A percentile compares a stretch with the other conserved stretches of the same genome.
These are phyloP conservation scores for Xestoiulus laeticollis DNA, from an alignment of 2,888 invertebrate genomes.

Conservation along the genomic window DNA sequence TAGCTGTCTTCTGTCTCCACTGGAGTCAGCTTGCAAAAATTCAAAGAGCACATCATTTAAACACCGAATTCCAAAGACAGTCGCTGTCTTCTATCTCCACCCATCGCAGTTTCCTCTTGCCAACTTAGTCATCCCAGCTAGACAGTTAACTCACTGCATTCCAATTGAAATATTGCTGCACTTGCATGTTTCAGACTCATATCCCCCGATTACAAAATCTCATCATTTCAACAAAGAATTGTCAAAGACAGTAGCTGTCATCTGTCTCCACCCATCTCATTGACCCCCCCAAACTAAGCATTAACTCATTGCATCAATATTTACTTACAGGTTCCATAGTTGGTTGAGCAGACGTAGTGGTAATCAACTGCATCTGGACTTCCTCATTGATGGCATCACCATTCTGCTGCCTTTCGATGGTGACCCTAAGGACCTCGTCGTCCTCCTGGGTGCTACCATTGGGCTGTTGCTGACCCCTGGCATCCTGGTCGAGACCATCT, in stretches of 20 bases:
- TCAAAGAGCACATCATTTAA: too few species aligned
- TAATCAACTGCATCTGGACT: slow-evolving; percentile 34
- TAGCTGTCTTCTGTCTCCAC: too few species aligned
- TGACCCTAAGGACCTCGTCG: slow-evolving; percentile 52
- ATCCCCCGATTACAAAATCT: too few species aligned
- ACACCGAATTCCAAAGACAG: too few species aligned
- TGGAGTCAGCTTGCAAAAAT: too few species aligned
- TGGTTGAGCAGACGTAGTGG: background rate
- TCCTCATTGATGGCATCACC: slow-evolving; percentile 60
- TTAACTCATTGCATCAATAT: background rate
- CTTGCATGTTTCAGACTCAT: too few species aligned
- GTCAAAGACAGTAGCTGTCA: too few species aligned
- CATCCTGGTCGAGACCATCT: background rate
- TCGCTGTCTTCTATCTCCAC: background rate
- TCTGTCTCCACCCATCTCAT: too few species aligned
- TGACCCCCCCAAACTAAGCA: background rate
- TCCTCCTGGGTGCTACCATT: background rate
- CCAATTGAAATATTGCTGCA: too few species aligned
- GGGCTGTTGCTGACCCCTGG: background rate
- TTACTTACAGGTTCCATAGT: slow-evolving; percentile 36
- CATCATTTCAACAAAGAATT: too few species aligned
- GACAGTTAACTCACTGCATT: background rate
- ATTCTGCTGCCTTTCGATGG: slow-evolving; percentile 24
- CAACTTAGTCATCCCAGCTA: background rate
- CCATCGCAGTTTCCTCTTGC: background rate